Evolutionary conservation across 2,113 vertebrate genomes (phyloP).

Genomic region (Anarrhichthys ocellatus): DNA sequence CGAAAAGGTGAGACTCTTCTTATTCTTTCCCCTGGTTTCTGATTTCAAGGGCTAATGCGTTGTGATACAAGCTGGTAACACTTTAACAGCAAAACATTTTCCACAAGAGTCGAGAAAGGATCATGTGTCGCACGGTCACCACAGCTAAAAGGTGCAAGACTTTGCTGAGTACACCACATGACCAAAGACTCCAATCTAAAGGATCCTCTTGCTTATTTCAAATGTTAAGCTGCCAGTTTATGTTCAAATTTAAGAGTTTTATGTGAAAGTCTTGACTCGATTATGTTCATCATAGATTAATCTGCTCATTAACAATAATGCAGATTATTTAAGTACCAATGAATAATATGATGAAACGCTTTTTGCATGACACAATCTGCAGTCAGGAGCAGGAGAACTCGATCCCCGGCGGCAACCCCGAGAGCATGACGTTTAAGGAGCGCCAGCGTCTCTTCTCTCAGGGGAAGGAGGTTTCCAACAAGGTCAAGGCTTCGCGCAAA

Average conservation of each 20-base stretch:
- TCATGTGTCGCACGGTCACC: no score
- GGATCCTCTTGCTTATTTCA: not conserved
- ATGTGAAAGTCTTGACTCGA: not conserved
- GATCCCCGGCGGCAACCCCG: conserved; percentile 86
- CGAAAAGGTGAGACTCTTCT: conserved; percentile 86
- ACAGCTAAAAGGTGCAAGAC: no score
- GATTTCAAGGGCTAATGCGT: not conserved
- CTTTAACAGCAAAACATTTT: not conserved
- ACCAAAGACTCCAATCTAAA: no score
- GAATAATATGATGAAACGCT: no score
- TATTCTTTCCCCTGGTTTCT: not conserved
- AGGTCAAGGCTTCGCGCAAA: conserved; percentile 97
- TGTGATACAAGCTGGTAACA: not conserved
- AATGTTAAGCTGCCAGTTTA: not conserved
- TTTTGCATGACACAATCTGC: conserved; percentile 2
- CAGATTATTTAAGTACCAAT: no score
- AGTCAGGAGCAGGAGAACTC: conserved; percentile 90
- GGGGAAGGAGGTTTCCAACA: conserved; percentile 96
- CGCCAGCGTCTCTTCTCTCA: conserved; percentile 98
- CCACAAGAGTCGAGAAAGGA: no score
- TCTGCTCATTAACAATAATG: not conserved
- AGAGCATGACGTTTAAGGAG: conserved; percentile 95
- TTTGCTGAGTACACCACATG: no score
- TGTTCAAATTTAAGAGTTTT: not conserved
- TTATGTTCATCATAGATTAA: not conserved